Evolutionary conservation across 1,140 invertebrate species (phyloP).

Genomic region (Oryzaephilus surinamensis): DNA sequence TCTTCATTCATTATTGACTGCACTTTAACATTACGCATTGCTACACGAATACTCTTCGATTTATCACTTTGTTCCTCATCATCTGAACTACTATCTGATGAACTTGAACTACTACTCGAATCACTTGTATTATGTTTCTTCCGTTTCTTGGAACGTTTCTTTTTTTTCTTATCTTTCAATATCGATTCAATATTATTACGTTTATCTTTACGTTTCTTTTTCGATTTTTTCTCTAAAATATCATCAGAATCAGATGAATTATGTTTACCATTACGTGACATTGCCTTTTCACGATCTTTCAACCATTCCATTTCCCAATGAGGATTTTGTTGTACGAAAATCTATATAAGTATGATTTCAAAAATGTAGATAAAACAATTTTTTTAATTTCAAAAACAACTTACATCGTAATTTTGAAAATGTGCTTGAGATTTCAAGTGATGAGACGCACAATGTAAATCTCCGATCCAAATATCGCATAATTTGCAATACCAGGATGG

Average conservation of each 20-base stretch:
- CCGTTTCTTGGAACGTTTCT: constrained; percentile 34
- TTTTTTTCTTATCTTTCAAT: constrained; percentile 30
- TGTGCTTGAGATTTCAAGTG: constrained; percentile 71
- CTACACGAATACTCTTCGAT: constrained; percentile 51
- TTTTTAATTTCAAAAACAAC: constrained; percentile 27
- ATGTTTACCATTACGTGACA: constrained; percentile 20
- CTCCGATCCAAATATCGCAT: constrained; percentile 76
- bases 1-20: constrained; percentile 41
- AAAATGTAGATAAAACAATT: not conserved
- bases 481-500: constrained; percentile 84
- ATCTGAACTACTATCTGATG: constrained; percentile 41
- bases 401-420: constrained; percentile 67
- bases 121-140: constrained; percentile 30
- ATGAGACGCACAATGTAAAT: constrained; percentile 72
- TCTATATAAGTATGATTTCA: constrained; percentile 40
- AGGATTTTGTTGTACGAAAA: constrained; percentile 67
- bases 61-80: constrained; percentile 40
- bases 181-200: constrained; percentile 12
- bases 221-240: constrained; percentile 8
- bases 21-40: constrained; percentile 53
- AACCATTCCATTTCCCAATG: constrained; percentile 79
- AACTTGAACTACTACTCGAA: constrained; percentile 37
- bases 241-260: constrained; percentile 20
- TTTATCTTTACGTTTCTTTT: constrained; percentile 25
- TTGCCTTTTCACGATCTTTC: constrained; percentile 62